Evolutionary conservation across 2,888 invertebrate species (phyloP), one percentile per base, ranked within the genome.

Genomic region (Tetanocera ferruginea): DNA sequence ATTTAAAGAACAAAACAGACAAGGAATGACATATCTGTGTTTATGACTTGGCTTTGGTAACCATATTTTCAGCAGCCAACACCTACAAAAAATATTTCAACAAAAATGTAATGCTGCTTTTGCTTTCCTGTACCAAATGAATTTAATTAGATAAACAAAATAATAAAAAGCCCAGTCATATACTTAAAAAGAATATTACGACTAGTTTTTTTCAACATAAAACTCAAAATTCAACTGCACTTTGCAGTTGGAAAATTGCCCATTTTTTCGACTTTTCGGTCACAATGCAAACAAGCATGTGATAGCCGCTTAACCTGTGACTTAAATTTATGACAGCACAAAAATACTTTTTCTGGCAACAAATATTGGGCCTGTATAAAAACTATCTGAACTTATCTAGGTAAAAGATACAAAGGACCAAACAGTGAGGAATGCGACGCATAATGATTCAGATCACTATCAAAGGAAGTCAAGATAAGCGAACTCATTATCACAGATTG

Each of bases 401-500:
- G 19, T 34, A 60, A 19, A 17, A 14, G 52, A 76, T 52, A 14
- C 43, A 43, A 64, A 71, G 57, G 69, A 28, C 67, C 28, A 52
- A 71, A 14, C 62, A 52, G 19, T 43, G 51, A n/a, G 25, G 3
- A 8, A 5, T 23, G 34, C 49, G 19, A 17, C 8, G 55, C 14
- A 8, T 6, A 28, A 17, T 57, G 31, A 25, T 28, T 11, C n/a
- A 78, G 80, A 80, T 80, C 73, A 37, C 60, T 83, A 80, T 71
- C 78, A 74, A 77, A 79, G 49, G 52, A 71, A 83, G 80, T 82
- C 78, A 78, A 83, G 86, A 86, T 87, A 86, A 86, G 83, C 82
- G 84, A 79, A 83, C 86, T 84, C 86, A 87, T 86, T 86, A 86
- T 86, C 87, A 84, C 86, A 85, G 86, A 84, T 86, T 86, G 87